Percentiles rank a stretch among this genome's conserved stretches.
These are phyloP conservation scores for Minunthozetes semirufus DNA, from an alignment of 2,888 invertebrate genomes.

Conservation along the genomic window DNA sequence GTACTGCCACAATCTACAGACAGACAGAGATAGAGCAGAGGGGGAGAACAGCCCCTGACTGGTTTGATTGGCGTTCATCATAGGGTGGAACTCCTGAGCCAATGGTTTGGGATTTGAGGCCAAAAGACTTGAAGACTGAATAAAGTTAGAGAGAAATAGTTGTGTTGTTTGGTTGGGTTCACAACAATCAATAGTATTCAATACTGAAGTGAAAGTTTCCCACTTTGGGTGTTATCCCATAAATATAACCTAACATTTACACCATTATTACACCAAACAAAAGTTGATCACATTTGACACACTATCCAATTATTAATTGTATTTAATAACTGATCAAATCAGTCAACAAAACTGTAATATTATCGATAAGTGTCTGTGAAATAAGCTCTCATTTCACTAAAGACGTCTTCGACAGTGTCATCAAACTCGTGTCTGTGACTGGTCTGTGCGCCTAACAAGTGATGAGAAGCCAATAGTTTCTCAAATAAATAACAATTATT, in stretches of 20 bases:
- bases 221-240: background rate
- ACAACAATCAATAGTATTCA: background rate
- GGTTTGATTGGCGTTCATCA: background rate
- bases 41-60: background rate
- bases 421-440: background rate
- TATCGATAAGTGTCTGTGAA: background rate
- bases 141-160: background rate
- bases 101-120: constrained; percentile 11
- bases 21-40: background rate
- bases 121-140: background rate
- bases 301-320: no score
- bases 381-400: background rate
- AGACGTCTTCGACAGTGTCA: background rate
- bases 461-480: background rate
- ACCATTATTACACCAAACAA: no score
- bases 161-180: background rate
- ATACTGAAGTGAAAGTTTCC: background rate
- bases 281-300: no score
- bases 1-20: no score
- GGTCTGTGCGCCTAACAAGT: background rate
- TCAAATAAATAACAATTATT: no score
- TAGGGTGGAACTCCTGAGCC: constrained; percentile 9
- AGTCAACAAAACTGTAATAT: background rate
- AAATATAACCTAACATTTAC: no score
- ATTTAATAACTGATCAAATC: no score